Conservation (phyloP, 2,113 vertebrate species). For the Periophthalmodon schlosseri region DNA sequence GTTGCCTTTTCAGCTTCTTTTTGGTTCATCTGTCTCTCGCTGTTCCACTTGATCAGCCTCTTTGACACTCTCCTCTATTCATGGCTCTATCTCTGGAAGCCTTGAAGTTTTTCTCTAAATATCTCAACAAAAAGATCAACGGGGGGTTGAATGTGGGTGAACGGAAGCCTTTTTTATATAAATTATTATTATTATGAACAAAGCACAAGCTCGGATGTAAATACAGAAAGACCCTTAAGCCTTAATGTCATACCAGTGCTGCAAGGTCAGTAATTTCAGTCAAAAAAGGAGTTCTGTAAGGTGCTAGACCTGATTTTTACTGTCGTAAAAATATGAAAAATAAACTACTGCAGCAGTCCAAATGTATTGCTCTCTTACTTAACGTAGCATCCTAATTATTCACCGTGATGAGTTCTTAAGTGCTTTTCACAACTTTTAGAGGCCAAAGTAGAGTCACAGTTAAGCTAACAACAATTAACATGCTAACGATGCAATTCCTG, state of each 20-base stretch:
- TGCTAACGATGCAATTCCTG: no score
- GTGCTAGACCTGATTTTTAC: no score
- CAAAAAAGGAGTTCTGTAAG: not conserved
- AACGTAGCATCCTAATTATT: no score
- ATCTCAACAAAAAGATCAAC: constrained; percentile 10
- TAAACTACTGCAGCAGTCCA: no score
- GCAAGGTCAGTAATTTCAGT: not conserved
- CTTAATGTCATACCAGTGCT: not conserved
- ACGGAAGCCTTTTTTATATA: not conserved
- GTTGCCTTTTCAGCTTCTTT: not conserved
- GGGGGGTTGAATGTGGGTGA: constrained; percentile 7
- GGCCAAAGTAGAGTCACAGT: no score
- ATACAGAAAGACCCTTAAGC: not conserved
- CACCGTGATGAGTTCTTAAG: no score
- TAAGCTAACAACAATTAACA: no score
- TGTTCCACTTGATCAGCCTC: constrained; percentile 6
- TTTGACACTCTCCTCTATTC: constrained; percentile 8
- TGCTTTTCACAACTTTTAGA: no score
- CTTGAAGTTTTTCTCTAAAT: constrained; percentile 13
- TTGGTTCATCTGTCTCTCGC: not conserved
- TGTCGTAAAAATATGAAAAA: no score
- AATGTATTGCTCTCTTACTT: no score
- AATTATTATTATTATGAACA: constrained; percentile 1
- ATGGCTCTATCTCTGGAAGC: constrained; percentile 1
- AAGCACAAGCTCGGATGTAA: not conserved